Evolutionary conservation across 2,888 invertebrate genomes (phyloP).

Genomic region (Pegoplata infirma): DNA sequence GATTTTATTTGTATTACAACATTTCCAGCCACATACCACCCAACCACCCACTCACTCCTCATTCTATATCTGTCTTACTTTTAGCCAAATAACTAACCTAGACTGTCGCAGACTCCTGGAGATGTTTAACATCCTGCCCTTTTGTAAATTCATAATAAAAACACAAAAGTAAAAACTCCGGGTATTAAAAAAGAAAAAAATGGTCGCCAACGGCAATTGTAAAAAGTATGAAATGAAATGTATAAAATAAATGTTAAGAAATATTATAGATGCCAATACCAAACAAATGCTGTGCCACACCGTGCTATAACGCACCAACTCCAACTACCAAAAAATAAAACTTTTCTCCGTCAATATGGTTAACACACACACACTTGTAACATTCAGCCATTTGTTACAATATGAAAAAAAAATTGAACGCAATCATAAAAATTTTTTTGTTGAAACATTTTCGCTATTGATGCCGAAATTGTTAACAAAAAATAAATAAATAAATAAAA

Average conservation of each 20-base stretch:
- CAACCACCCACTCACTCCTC: too few relatives aligned
- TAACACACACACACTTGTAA: too few relatives aligned
- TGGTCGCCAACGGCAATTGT: constrained; percentile 38
- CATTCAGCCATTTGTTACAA: constrained; percentile 13
- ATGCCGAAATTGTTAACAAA: constrained; percentile 25
- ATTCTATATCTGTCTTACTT: too few relatives aligned
- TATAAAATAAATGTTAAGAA: constrained; percentile 45
- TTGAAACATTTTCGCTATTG: constrained; percentile 50
- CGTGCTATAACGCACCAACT: not conserved
- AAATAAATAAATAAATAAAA: not conserved
- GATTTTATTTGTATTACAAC: constrained; percentile 34
- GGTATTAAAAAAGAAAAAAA: constrained; percentile 51
- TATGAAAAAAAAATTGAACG: constrained; percentile 37
- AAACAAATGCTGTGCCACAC: constrained; percentile 51
- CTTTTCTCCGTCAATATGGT: not conserved
- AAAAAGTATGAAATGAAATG: too few relatives aligned
- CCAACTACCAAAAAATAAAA: not conserved
- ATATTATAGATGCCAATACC: constrained; percentile 55
- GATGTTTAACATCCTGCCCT: constrained; percentile 45
- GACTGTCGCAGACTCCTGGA: constrained; percentile 25
- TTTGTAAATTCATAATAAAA: constrained; percentile 39
- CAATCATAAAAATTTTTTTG: constrained; percentile 47
- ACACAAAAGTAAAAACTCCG: constrained; percentile 17
- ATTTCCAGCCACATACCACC: not conserved
- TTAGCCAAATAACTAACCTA: constrained; percentile 7